phyloP scores from a whole-genome alignment of 2,888 invertebrate genomes.

The Cephus nigrinus region DNA sequence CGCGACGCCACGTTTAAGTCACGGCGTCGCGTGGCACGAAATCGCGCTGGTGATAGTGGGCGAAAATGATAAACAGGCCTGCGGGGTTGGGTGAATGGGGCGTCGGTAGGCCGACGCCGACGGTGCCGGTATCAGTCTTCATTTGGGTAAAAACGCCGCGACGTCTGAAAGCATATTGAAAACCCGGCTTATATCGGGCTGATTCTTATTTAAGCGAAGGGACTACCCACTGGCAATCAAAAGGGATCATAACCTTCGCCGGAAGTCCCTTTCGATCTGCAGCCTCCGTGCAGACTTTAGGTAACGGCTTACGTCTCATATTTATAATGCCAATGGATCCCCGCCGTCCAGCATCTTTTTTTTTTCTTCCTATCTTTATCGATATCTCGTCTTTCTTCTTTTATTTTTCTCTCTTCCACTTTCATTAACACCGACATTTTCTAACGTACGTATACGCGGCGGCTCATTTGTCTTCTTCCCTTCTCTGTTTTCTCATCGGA shows the following conservation, averaged over 20 bases:
- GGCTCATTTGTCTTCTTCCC: neutral
- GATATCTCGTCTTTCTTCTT: neutral
- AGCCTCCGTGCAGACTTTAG: constrained; percentile 35
- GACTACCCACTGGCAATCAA: constrained; percentile 41
- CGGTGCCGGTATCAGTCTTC: constrained; percentile 44
- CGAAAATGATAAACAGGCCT: constrained; percentile 37
- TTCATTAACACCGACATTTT: neutral
- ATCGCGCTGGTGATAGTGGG: constrained; percentile 12
- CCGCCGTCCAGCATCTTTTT: neutral
- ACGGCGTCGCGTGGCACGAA: constrained; percentile 13
- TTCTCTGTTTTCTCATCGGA: constrained; percentile 9
- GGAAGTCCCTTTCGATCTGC: constrained; percentile 18
- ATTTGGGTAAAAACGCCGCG: constrained; percentile 33
- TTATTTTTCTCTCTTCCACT: neutral
- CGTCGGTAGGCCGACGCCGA: constrained; percentile 14
- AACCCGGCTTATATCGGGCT: constrained; percentile 24
- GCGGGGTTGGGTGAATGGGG: neutral
- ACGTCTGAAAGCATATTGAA: constrained; percentile 33
- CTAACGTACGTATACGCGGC: neutral
- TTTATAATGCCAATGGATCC: neutral
- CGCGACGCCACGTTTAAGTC: constrained; percentile 28
- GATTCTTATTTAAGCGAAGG: constrained; percentile 15
- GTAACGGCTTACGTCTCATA: constrained; percentile 36
- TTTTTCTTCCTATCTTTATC: neutral
- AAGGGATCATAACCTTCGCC: constrained; percentile 44